Evolutionary conservation across 2,113 vertebrate species (phyloP).

Genomic region (Eretmochelys imbricata): DNA sequence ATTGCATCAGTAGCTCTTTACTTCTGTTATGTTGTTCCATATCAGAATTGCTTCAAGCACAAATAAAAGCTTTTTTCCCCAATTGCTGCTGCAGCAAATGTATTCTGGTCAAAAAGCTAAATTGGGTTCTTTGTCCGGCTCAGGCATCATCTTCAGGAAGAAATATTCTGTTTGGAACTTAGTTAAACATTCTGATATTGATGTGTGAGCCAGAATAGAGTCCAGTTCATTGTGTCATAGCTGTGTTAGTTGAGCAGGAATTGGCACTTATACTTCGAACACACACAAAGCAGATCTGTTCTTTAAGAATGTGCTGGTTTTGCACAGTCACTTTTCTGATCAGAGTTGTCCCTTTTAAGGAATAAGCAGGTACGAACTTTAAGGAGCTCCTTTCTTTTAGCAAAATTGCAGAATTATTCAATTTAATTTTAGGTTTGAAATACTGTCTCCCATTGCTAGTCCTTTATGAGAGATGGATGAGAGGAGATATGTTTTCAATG

Average conservation of each 20-base stretch:
- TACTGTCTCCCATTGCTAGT: not conserved
- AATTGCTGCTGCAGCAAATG: not conserved
- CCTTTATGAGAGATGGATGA: not conserved
- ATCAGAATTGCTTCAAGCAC: not conserved
- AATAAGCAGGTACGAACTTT: not conserved
- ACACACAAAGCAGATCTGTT: not conserved
- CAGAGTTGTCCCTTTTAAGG: not conserved
- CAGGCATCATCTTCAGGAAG: not conserved
- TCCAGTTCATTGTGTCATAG: rapidly evolving
- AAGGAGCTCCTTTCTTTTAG: not conserved
- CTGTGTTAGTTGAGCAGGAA: not conserved
- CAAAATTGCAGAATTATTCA: not conserved
- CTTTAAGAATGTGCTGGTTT: not conserved
- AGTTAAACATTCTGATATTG: not conserved
- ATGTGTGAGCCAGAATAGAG: not conserved
- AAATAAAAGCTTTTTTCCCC: not conserved
- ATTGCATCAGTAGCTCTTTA: not conserved
- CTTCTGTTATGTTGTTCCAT: not conserved
- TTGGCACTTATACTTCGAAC: not conserved
- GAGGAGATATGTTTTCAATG: not conserved
- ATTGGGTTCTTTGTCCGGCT: not conserved
- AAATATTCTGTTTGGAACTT: not conserved
- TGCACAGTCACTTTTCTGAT: not conserved
- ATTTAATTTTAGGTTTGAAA: not conserved
- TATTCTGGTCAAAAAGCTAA: not conserved